Base-by-base conservation (phyloP, 2,113 vertebrate genomes). In the Tautogolabrus adspersus region DNA sequence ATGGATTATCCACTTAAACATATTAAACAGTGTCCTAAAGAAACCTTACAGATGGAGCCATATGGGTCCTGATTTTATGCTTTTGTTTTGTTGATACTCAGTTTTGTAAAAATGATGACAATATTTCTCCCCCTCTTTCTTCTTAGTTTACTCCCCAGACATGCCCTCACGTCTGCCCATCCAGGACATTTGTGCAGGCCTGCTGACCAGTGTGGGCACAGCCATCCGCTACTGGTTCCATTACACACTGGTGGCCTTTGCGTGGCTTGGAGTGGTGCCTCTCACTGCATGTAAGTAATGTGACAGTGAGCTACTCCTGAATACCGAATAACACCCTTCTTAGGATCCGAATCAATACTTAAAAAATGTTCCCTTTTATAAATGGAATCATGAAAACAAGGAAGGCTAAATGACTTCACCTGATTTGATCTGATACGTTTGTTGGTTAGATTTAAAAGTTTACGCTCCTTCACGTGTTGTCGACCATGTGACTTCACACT, bases 141-240 rank as follows among this genome's bases (percentile, higher is more conserved):
- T 2, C 57, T 57, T n/a, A 95, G 98, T 99, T 93, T 99, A 99
- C 94, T 99, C 98, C 81, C 98, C 98, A 94, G 98, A 99, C 95
- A 99, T 99, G 98, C 98, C 98, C 90, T 98, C 98, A 46, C 94
- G 98, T 92, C 96, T 99, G 89, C 98, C 98, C 78, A 96, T 99
- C 89, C 98, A 98, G 95, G 98, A 99, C 92, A 99, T 99, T 89
- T 98, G 97, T 89, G 97, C 97, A 66, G 98, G 98, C 87, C 94
- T 99, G 91, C 96, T 99, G 88, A 98, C 97, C 1, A 99, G 98
- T 94, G 97, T 99, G 93, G 98, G 98, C 92, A 99, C 98, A 49
- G 98, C 98, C 85, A 99, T 99, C 91, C 95, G 98, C 93, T 99
- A 99, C 88, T 99, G 98, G 98, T 99, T 99, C 92, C 98, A 99